Base-by-base conservation (phyloP, 2,797 vertebrate genomes). In the Sebastes aleutianus region DNA sequence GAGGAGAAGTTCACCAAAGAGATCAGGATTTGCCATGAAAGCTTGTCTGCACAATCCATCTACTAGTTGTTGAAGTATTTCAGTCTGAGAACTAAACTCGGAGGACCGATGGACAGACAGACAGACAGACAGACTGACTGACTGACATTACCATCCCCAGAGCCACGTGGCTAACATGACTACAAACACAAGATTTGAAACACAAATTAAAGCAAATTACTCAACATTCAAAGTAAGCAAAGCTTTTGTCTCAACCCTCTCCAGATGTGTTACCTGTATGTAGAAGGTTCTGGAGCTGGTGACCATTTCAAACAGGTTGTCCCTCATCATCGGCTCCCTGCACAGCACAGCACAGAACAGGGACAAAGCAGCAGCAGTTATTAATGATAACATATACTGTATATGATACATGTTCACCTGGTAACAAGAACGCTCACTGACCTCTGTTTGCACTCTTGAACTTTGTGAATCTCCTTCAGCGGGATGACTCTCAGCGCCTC, bases 301-400 rank as follows among this genome's bases (percentile, higher is more conserved):
- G 91, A 99, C 97, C 83, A 99, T 96, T 95, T 99, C 97, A 89
- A 99, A 99, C 84, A 99, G 96, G 95, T 99, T 99, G 95, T 99
- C 98, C 91, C 98, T 97, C 97, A 98, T 96, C 97, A 98, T 97
- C 80, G 96, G 96, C 78, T 99, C 98, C 88, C 98, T 99, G 95
- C 39, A 34, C 32, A 32, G 32, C 10, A 91, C 89, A 6, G 69
- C 0, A 86, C 26, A 67, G 24, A 36, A 36, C 34, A 36, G 34
- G 24, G 5, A 54, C 6, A 9, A 4, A 22, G 29, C 59, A 66
- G 8, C 29, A 63, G 18, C 59, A 1, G 2, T 8, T 26, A 29
- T 32, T 12, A 57, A 14, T 5, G 4, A 0, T 0, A 34, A 34
- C 32, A 34, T 10, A 39, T 4, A 3, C 4, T 62, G 18, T 36